Evolutionary conservation across 1,140 invertebrate species (phyloP).

Genomic region (Linepithema humile): DNA sequence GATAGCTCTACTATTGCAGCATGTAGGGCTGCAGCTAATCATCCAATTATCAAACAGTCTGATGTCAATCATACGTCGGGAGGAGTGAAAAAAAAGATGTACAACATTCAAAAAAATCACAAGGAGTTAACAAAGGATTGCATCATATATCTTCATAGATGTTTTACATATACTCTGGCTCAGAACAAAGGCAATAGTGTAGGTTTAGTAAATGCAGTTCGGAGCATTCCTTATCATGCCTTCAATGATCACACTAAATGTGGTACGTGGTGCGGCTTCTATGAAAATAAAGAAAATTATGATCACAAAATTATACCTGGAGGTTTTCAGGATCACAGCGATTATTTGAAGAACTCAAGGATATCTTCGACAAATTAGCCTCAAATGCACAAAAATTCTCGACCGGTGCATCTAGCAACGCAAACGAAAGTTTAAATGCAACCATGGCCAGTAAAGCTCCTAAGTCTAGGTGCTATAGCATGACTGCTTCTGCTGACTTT

Average conservation of each 20-base stretch:
- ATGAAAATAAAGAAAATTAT: neutral
- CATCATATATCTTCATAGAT: neutral
- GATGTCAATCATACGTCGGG: neutral
- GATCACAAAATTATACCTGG: neutral
- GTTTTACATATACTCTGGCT: neutral
- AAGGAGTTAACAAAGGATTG: neutral
- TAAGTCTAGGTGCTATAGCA: neutral
- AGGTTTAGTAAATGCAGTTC: neutral
- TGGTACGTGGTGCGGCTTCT: neutral
- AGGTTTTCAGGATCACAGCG: neutral
- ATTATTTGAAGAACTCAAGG: neutral
- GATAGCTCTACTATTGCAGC: neutral
- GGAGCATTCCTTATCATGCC: neutral
- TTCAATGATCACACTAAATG: neutral
- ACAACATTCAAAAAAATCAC: neutral
- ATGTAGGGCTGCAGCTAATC: neutral
- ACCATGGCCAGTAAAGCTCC: neutral
- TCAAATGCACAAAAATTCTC: neutral
- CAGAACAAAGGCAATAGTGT: neutral
- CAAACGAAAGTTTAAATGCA: constrained; percentile 4
- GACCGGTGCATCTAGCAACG: neutral
- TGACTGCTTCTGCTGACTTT: neutral
- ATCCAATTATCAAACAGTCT: neutral
- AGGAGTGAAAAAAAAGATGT: neutral
- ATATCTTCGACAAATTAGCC: constrained; percentile 2